A percentile compares a stretch with the other conserved stretches of the same genome.
Conservation (phyloP, 2,888 invertebrate species). For the Drosophila cognata region DNA sequence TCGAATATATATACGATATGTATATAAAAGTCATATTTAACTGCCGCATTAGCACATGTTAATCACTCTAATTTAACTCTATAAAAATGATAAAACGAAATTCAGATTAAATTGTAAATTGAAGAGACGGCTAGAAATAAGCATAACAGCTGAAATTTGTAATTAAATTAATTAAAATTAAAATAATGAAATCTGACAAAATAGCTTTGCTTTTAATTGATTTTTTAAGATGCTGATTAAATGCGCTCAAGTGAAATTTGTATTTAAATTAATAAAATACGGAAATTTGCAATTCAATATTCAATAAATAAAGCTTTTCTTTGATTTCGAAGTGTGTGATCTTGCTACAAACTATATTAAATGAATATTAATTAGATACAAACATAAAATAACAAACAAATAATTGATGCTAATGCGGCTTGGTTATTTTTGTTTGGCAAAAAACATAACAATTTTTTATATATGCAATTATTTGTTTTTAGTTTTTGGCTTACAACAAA, state of each 20-base stretch:
- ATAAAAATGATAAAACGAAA: background rate
- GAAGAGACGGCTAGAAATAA: background rate
- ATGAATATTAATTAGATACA: background rate
- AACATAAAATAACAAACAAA: background rate
- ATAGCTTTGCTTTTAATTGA: background rate
- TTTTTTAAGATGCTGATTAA: background rate
- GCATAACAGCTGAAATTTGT: background rate
- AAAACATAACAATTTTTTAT: background rate
- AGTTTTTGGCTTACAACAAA: background rate
- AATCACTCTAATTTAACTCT: background rate
- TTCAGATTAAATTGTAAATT: background rate
- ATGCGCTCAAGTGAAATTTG: background rate
- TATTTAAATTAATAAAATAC: background rate
- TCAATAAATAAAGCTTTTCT: background rate
- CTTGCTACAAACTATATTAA: background rate
- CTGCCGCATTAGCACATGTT: background rate
- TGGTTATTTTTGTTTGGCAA: background rate
- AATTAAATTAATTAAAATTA: background rate
- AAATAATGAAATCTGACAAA: background rate
- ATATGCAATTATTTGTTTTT: background rate
- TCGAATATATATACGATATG: background rate
- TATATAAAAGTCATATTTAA: background rate
- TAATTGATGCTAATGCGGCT: background rate
- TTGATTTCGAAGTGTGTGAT: background rate
- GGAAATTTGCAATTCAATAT: background rate